phyloP scores from a whole-genome alignment of 2,797 vertebrate species.

The Hippoglossus hippoglossus region DNA sequence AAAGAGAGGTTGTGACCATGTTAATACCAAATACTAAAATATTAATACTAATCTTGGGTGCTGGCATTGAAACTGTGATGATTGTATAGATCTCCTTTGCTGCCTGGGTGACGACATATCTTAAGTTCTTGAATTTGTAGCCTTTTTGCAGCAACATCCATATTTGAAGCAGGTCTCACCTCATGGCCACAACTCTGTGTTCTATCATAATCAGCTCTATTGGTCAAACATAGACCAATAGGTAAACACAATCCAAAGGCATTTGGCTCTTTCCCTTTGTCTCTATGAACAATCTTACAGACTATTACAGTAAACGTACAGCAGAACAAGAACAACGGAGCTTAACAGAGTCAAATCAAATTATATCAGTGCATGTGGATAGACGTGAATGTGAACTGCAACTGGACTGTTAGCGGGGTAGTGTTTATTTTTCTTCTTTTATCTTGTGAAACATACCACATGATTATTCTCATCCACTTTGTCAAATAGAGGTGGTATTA shows the following conservation, averaged over 20 bases:
- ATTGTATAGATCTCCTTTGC: not conserved
- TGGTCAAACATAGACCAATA: not conserved
- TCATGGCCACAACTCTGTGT: not conserved
- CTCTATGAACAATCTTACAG: not conserved
- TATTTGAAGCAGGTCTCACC: not conserved
- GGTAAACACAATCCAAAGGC: no score
- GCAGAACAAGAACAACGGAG: not conserved
- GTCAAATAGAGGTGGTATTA: conserved; percentile 14
- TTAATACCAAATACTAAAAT: not conserved
- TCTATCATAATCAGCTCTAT: not conserved
- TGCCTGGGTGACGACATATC: no score
- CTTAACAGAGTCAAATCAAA: not conserved
- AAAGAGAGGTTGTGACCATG: not conserved
- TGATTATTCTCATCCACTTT: conserved; percentile 8
- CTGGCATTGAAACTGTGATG: not conserved
- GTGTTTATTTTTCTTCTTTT: not conserved
- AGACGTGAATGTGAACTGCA: not conserved
- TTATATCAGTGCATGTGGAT: not conserved
- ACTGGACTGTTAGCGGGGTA: not conserved
- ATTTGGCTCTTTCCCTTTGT: no score
- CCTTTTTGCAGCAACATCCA: not conserved
- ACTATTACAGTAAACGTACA: not conserved
- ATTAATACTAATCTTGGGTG: not conserved
- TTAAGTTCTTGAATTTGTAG: not conserved
- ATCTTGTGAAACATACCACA: not conserved